phyloP scores from a whole-genome alignment of 2,113 vertebrate species.

The Pardalotus punctatus region DNA sequence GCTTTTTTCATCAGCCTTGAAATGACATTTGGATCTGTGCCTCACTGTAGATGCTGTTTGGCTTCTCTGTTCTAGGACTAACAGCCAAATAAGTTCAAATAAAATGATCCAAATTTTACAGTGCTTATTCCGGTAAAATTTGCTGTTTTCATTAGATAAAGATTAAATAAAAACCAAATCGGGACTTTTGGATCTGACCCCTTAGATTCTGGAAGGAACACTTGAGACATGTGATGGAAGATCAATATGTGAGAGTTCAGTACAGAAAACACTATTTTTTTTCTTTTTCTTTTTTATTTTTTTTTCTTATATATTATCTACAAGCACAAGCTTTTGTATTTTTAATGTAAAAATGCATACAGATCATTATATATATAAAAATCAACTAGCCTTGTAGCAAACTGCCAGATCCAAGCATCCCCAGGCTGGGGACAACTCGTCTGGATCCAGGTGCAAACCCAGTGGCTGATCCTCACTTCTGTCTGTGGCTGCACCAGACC shows the following conservation, averaged over 20 bases:
- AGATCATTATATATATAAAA: constrained; percentile 64
- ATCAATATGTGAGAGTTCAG: background rate
- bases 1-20: background rate
- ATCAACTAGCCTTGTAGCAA: constrained; percentile 49
- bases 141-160: background rate
- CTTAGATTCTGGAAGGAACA: background rate
- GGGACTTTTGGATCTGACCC: background rate
- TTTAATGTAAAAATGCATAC: constrained; percentile 66
- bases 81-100: background rate
- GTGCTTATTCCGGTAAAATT: background rate
- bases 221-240: background rate
- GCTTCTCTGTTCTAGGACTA: background rate
- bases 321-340: constrained; percentile 55
- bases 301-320: constrained; percentile 61
- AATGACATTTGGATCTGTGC: background rate
- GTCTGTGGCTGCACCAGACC: background rate
- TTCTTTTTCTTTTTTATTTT: background rate
- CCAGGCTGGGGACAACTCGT: constrained; percentile 29
- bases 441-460: constrained; percentile 46
- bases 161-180: background rate
- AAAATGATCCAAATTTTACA: background rate
- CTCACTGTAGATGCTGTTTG: background rate
- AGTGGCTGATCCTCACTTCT: background rate
- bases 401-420: constrained; percentile 42
- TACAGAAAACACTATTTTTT: background rate